These are phyloP conservation scores for Egretta garzetta DNA, from an alignment of 2,113 vertebrate species.

Conservation along the genomic window DNA sequence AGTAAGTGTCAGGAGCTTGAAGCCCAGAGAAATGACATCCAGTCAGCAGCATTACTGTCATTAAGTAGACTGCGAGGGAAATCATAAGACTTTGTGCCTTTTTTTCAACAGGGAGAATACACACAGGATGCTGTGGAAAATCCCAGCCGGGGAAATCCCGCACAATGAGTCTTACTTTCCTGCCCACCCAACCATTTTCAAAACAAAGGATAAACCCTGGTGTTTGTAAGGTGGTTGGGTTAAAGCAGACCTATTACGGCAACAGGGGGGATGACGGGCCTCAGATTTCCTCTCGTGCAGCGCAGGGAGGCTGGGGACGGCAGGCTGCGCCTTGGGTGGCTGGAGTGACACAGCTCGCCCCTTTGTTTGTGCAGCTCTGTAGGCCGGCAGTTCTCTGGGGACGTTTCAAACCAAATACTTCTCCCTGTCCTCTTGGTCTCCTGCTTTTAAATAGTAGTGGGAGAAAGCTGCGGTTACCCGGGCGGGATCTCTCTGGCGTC, in stretches of 20 bases:
- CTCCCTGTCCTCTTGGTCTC: neutral
- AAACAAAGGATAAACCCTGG: neutral
- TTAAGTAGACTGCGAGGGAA: neutral
- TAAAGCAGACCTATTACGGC: neutral
- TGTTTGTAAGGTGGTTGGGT: neutral
- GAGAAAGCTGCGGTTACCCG: neutral
- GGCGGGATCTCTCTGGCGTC: neutral
- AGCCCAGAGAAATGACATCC: neutral
- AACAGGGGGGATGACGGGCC: neutral
- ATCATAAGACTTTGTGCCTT: neutral
- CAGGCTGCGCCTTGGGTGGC: neutral
- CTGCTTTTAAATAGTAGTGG: neutral
- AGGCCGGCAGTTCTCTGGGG: neutral
- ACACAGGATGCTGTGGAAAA: neutral
- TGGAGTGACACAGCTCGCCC: neutral
- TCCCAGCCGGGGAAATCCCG: neutral
- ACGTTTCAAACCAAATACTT: neutral
- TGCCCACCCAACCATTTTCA: neutral
- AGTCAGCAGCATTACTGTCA: neutral
- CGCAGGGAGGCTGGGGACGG: fast-evolving
- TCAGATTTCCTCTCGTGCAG: neutral
- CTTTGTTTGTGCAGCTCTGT: neutral
- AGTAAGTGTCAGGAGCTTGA: neutral
- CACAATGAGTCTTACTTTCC: neutral
- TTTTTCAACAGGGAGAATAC: neutral